Evolutionary conservation across 2,888 invertebrate species (phyloP).

Genomic region (Stenoptilia bipunctidactyla): DNA sequence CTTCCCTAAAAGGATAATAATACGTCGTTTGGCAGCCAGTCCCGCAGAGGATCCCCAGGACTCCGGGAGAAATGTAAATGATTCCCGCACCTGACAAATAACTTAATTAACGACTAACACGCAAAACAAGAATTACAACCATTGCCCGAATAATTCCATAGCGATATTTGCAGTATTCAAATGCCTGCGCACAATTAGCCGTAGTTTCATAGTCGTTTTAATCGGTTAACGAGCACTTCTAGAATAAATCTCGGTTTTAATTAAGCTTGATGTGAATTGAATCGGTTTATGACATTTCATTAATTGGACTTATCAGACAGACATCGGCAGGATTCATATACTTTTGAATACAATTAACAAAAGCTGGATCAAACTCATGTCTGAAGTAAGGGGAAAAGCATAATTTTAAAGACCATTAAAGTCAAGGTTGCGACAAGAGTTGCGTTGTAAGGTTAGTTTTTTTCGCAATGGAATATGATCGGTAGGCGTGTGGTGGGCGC

Average conservation of each 20-base stretch:
- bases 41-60: slow-evolving; percentile 40
- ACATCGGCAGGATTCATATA: slow-evolving; percentile 9
- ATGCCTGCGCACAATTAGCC: slow-evolving; percentile 23
- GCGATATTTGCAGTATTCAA: slow-evolving; percentile 16
- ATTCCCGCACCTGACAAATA: slow-evolving; percentile 61
- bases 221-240: slow-evolving; percentile 25
- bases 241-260: slow-evolving; percentile 22
- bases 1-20: slow-evolving; percentile 70
- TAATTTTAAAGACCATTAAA: slow-evolving; percentile 56
- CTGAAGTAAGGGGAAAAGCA: too few species aligned
- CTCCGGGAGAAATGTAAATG: slow-evolving; percentile 64
- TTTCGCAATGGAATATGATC: slow-evolving; percentile 58
- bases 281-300: slow-evolving; percentile 1
- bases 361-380: slow-evolving; percentile 15
- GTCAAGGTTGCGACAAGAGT: slow-evolving; percentile 58
- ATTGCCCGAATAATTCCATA: slow-evolving; percentile 43
- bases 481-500: slow-evolving; percentile 63
- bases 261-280: slow-evolving; percentile 18
- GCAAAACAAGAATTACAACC: slow-evolving; percentile 49
- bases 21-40: slow-evolving; percentile 46
- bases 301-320: slow-evolving; percentile 1
- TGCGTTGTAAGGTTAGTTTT: slow-evolving; percentile 50
- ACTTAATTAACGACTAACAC: slow-evolving; percentile 67
- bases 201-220: slow-evolving; percentile 22
- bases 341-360: slow-evolving; percentile 35